phyloP scores from a whole-genome alignment of 2,888 invertebrate species.

The Pristionchus japonicus region DNA sequence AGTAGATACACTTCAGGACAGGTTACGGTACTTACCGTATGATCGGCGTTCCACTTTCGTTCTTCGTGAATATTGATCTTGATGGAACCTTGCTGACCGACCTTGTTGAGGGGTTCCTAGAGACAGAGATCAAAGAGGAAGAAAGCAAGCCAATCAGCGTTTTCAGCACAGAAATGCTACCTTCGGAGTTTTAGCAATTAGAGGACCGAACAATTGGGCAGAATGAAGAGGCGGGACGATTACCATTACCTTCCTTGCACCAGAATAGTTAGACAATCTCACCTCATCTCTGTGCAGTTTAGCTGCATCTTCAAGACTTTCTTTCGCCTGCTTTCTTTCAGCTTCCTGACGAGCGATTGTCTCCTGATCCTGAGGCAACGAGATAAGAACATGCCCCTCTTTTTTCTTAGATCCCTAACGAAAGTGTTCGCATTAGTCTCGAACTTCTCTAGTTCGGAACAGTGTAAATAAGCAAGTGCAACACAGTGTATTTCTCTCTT shows the following conservation, averaged over 20 bases:
- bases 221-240: too few species aligned
- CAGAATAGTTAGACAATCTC: not conserved
- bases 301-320: not conserved
- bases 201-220: too few species aligned
- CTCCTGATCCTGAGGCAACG: not conserved
- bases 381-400: not conserved
- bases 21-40: conserved; percentile 16
- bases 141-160: too few species aligned
- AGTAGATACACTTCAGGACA: not conserved
- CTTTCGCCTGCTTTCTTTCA: not conserved
- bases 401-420: not conserved
- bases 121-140: not conserved
- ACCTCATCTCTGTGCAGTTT: conserved; percentile 7
- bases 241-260: not conserved
- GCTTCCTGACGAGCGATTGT: not conserved
- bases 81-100: not conserved
- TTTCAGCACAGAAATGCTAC: too few species aligned
- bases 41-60: conserved; percentile 19
- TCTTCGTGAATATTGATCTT: conserved; percentile 46
- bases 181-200: too few species aligned
- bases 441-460: not conserved
- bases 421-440: not conserved
- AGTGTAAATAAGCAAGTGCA: conserved; percentile 3
- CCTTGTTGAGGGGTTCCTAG: not conserved
- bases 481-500: not conserved